Evolutionary conservation across 2,797 vertebrate genomes (phyloP), one percentile per base, ranked within the genome.

Genomic region (Lacerta bilineata): DNA sequence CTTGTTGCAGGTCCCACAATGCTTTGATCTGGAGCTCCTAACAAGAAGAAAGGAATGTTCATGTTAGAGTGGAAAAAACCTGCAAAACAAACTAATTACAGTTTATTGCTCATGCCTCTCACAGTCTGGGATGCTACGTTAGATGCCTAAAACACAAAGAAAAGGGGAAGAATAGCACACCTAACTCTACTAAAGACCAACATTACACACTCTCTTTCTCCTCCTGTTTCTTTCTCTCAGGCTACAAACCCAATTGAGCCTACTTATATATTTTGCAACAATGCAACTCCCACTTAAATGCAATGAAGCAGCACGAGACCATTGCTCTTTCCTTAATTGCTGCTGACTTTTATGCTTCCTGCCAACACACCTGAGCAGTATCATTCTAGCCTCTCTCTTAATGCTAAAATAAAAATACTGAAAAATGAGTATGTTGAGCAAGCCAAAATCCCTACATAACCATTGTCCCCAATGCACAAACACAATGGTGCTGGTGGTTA

Each of bases 1-100:
- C 85, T 99, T 99, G 95, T 99, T 99, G 96, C 99, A 99, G 86
- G 98, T 97, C 76, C 98, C 98, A 96, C 99, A 99, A 96, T 99
- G 99, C 93, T 99, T 99, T 4, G 99, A 98, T 91, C 98, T 99
- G 2, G 98, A 97, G 11, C 98, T 98, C 93, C 99, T 99, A 96
- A 18, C 93, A 91, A 93, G 98, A 96, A 25, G 93, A 90, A 94
- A 72, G 85, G 90, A 92, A 90, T 43, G 75, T 23, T 87, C 33
- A 23, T 1, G 5, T 88, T 90, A 88, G 64, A 18, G n/a, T 18
- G 64, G 8, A 7, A 43, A 18, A 86, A 75, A 61, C 33, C 2
- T 74, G 66, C 0, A 0, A 33, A 83, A 75, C 64, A 90, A 83
- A 33, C 15, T 4, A 77, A 55, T 74, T 41, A 80, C 18, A 84